These are phyloP conservation scores for Lycocerus yunnanus DNA, from an alignment of 2,888 invertebrate species.

Conservation along the genomic window DNA sequence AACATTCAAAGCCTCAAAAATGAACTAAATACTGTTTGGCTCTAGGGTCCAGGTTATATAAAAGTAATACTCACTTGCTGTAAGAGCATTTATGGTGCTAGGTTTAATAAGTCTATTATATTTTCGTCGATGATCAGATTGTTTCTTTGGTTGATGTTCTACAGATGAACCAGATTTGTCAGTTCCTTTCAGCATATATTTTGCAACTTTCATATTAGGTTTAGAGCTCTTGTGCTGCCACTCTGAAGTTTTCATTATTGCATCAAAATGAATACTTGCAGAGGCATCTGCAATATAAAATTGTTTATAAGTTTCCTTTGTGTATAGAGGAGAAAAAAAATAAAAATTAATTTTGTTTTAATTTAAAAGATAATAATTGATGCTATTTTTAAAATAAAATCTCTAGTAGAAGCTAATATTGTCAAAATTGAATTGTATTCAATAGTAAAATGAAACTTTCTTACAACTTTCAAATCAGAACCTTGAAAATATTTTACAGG, in stretches of 20 bases:
- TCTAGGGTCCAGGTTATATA: too few relatives aligned
- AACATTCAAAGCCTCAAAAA: too few relatives aligned
- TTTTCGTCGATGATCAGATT: constrained; percentile 25
- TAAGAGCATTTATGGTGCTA: constrained; percentile 57
- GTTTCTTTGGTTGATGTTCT: constrained; percentile 52
- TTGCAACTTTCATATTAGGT: constrained; percentile 51
- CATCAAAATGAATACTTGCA: constrained; percentile 69
- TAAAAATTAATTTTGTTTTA: not conserved
- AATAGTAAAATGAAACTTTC: not conserved
- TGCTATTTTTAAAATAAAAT: too few relatives aligned
- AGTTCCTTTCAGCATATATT: constrained; percentile 45
- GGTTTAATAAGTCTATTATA: constrained; percentile 56
- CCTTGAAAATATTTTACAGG: not conserved
- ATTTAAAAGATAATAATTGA: too few relatives aligned
- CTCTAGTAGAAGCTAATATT: too few relatives aligned
- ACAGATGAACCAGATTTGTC: constrained; percentile 42
- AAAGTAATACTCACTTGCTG: constrained; percentile 54
- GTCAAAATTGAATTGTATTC: not conserved
- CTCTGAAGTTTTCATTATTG: constrained; percentile 75
- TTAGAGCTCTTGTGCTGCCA: constrained; percentile 75
- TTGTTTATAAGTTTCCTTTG: not conserved
- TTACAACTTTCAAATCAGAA: not conserved
- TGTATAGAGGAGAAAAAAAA: not conserved
- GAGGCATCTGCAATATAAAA: constrained; percentile 63
- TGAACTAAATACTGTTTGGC: too few relatives aligned